A percentile compares a stretch with the other conserved stretches of the same genome.
phyloP scores from a whole-genome alignment of 2,113 vertebrate species.

The Phylloscopus whistleri region DNA sequence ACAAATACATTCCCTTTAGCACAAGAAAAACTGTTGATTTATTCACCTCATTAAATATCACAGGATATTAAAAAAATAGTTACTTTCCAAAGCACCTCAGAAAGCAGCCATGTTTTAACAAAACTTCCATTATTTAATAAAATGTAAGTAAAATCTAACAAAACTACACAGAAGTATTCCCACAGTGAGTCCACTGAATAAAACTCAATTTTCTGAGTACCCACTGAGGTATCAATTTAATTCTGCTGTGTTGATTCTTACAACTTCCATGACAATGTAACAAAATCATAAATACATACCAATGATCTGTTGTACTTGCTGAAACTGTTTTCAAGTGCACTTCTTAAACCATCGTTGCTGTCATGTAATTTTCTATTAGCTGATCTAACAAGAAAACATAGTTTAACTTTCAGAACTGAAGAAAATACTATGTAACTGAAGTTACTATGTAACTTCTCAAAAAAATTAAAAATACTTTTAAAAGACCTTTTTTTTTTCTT shows the following conservation, averaged over 20 bases:
- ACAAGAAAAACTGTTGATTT: background rate
- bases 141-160: background rate
- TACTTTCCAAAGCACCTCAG: background rate
- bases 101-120: background rate
- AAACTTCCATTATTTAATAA: background rate
- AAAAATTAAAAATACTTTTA: background rate
- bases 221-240: background rate
- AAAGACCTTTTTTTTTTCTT: background rate
- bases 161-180: background rate
- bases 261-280: background rate
- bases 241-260: background rate
- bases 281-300: conserved; percentile 61
- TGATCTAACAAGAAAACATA: conserved; percentile 64
- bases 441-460: background rate
- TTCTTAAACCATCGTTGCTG: conserved; percentile 85
- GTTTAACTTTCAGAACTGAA: background rate
- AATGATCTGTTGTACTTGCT: conserved; percentile 78
- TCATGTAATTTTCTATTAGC: conserved; percentile 88
- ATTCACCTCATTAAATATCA: background rate
- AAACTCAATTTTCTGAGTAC: background rate
- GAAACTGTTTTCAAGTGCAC: conserved; percentile 80
- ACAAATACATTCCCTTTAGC: background rate
- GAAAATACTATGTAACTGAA: background rate
- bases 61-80: background rate
- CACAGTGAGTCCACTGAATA: background rate